Conservation (phyloP, 1,140 invertebrate species). For the Drosophila pandora region DNA sequence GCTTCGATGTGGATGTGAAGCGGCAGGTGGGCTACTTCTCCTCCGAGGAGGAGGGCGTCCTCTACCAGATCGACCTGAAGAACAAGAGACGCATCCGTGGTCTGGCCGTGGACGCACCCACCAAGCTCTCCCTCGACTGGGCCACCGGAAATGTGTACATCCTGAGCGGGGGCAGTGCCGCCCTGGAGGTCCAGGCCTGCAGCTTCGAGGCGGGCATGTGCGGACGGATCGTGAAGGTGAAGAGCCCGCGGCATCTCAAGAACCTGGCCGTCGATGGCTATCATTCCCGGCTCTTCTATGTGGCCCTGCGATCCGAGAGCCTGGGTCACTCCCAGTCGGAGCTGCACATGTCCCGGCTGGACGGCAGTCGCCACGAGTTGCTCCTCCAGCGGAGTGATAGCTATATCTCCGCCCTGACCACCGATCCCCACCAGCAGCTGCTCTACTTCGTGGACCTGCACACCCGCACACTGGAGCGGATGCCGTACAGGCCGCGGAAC, state of each 20-base stretch:
- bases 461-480: constrained; percentile 86
- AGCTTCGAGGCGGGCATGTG: constrained; percentile 85
- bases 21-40: constrained; percentile 82
- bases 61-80: constrained; percentile 66
- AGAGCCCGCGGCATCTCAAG: constrained; percentile 82
- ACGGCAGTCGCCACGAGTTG: constrained; percentile 85
- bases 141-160: constrained; percentile 90
- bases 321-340: constrained; percentile 83
- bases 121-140: constrained; percentile 91
- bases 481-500: constrained; percentile 85
- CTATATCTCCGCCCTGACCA: constrained; percentile 87
- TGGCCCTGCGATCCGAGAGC: constrained; percentile 78
- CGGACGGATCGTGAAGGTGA: constrained; percentile 85
- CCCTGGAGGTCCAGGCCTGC: constrained; percentile 85
- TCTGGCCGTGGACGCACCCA: constrained; percentile 87
- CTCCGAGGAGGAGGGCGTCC: constrained; percentile 76
- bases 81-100: constrained; percentile 74
- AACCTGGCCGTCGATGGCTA: constrained; percentile 85
- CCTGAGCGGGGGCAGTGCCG: constrained; percentile 86
- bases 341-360: constrained; percentile 87
- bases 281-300: constrained; percentile 86
- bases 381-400: constrained; percentile 78
- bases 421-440: constrained; percentile 87
- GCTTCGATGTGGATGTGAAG: constrained; percentile 84
- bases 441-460: constrained; percentile 89